Evolutionary conservation across 37 sponge, comb jelly and placozoan genomes (phyloP).

Genomic region (Petrosia ficiformis): DNA sequence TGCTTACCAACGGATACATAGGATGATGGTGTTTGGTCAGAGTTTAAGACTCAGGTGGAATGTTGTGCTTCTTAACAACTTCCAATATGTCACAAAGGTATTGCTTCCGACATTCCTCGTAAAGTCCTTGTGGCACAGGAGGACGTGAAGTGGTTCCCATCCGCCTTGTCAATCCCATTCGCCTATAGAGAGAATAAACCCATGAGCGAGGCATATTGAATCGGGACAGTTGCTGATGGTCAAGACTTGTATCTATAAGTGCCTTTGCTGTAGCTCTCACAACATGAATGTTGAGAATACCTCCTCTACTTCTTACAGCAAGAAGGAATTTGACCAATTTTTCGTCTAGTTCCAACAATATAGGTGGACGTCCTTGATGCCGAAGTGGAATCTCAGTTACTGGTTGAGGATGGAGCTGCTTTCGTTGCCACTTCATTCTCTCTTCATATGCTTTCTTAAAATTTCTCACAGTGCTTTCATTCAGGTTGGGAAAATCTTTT

Average conservation of each 20-base stretch:
- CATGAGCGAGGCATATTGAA: constrained; percentile 41
- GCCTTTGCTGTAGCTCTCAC: constrained; percentile 43
- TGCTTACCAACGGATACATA: constrained; percentile 42
- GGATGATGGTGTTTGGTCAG: constrained; percentile 58
- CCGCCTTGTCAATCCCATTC: constrained; percentile 29
- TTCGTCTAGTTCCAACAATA: constrained; percentile 45
- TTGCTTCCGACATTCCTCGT: constrained; percentile 16
- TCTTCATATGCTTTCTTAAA: constrained; percentile 53
- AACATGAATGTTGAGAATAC: constrained; percentile 50
- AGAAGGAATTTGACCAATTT: constrained; percentile 37
- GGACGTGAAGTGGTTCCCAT: constrained; percentile 40
- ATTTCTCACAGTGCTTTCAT: constrained; percentile 53
- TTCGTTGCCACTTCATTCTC: constrained; percentile 13
- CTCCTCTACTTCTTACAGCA: constrained; percentile 45
- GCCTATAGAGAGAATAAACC: constrained; percentile 42
- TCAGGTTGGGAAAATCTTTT: constrained; percentile 28
- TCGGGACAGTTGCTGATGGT: constrained; percentile 3
- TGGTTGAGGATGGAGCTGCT: constrained; percentile 26
- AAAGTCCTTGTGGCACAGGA: constrained; percentile 39
- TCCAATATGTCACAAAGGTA: constrained; percentile 28
- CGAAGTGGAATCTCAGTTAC: constrained; percentile 13
- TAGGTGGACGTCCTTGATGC: constrained; percentile 37
- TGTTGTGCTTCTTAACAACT: constrained; percentile 21
- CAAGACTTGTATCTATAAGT: constrained; percentile 39
- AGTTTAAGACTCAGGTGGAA: constrained; percentile 52